A percentile compares a stretch with the other conserved stretches of the same genome.
Evolutionary conservation across 2,113 vertebrate genomes (phyloP).

Genomic region (Ageneiosus marmoratus): DNA sequence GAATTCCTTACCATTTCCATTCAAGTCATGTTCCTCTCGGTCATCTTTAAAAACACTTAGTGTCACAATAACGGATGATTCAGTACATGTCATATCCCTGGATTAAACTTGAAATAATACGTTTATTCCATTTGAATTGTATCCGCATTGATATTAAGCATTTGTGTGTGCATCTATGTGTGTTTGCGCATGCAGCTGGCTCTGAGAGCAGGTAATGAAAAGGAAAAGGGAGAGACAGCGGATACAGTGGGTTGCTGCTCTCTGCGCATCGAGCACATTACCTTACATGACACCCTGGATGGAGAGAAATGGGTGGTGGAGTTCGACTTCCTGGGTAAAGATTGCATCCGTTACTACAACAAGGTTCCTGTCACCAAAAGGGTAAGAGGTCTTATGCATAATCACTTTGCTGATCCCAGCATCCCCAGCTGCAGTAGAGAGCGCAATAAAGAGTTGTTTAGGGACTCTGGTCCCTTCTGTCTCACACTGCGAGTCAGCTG

Average conservation of each 20-base stretch:
- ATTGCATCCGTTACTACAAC: constrained; percentile 75
- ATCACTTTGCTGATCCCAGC: constrained; percentile 5
- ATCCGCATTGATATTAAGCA: no score
- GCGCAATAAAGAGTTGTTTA: background rate
- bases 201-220: constrained; percentile 78
- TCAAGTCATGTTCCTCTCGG: no score
- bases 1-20: no score
- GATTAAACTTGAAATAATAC: background rate
- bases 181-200: constrained; percentile 63
- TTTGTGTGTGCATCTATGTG: constrained; percentile 27
- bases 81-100: no score
- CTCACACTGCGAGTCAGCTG: constrained; percentile 2
- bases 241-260: constrained; percentile 80
- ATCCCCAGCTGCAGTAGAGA: background rate
- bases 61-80: no score
- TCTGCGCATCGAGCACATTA: constrained; percentile 75
- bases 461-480: no score
- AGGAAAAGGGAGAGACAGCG: constrained; percentile 76
- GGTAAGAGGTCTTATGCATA: constrained; percentile 57
- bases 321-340: constrained; percentile 82
- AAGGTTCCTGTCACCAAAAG: constrained; percentile 72
- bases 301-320: constrained; percentile 65
- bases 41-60: no score
- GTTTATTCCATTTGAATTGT: no score
- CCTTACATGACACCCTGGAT: constrained; percentile 68